Evolutionary conservation across 1,140 invertebrate species (phyloP).

Genomic region (Ctenoplectra terminalis): DNA sequence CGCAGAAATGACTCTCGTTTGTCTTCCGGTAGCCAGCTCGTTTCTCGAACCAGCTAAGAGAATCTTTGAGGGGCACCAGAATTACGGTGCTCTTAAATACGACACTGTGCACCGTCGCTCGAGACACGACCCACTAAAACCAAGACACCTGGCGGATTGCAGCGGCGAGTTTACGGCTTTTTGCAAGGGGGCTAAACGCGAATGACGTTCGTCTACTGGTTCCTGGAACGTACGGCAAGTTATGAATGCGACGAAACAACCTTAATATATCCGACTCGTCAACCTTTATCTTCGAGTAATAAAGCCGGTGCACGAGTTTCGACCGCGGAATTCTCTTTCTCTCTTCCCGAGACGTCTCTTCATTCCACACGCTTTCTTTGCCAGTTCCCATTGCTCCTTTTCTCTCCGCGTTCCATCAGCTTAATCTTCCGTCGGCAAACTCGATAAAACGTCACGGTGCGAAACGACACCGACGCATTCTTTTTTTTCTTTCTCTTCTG

Average conservation of each 20-base stretch:
- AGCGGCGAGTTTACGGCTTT: slow-evolving; percentile 64
- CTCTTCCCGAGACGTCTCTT: too few relatives aligned
- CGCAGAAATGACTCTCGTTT: slow-evolving; percentile 18
- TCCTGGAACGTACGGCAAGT: slow-evolving; percentile 67
- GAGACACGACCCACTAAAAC: neutral
- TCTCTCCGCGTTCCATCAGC: slow-evolving; percentile 32
- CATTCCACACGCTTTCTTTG: neutral
- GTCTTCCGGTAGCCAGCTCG: neutral
- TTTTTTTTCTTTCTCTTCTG: slow-evolving; percentile 21
- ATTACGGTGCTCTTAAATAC: slow-evolving; percentile 20
- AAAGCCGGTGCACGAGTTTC: slow-evolving; percentile 55
- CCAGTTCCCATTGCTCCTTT: too few relatives aligned
- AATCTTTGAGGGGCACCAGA: neutral
- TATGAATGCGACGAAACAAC: slow-evolving; percentile 72
- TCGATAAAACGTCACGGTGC: slow-evolving; percentile 58
- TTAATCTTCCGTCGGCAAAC: slow-evolving; percentile 52
- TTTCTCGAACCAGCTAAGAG: neutral
- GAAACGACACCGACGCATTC: slow-evolving; percentile 38
- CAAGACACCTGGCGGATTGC: slow-evolving; percentile 52
- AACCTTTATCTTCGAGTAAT: slow-evolving; percentile 73
- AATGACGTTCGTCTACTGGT: slow-evolving; percentile 46
- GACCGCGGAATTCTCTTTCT: neutral
- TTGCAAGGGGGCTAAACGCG: slow-evolving; percentile 49
- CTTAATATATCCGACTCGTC: slow-evolving; percentile 34
- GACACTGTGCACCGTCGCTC: neutral